Evolutionary conservation across 1,140 invertebrate genomes (phyloP), one percentile per base, ranked within the genome.

Genomic region (Linepithema humile): DNA sequence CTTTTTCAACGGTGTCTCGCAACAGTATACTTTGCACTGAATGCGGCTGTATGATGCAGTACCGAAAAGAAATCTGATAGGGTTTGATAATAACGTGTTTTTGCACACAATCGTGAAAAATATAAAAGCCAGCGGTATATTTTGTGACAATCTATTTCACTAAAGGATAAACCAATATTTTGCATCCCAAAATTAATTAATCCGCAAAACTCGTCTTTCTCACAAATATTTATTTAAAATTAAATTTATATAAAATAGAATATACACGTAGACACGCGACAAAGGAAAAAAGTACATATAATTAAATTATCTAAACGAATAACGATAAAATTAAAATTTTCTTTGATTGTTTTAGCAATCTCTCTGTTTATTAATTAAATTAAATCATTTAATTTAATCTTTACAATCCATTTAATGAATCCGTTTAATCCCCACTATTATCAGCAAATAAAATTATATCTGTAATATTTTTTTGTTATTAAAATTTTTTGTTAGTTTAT

Each of bases 21-120:
- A 29, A 55, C 64, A 35, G 12, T 15, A 23, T 67, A 70, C 64
- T 70, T 80, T 70, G 35, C 70, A 70, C 69, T 69, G 64, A 70
- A 57, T 80, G 64, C 48, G 48, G 45, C 50, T 40, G 48, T 80
- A 80, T 17, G 17, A 57, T 40, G 64, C 35, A 69, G 3, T 17
- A 35, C 23, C 35, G 50, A 80, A 69, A 69, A 64, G 48, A 80
- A 80, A 80, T 70, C 48, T 35, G 64, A 80, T 80, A 80, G 20
- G 60, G 23, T 80, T 80, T 69, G 60, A 53, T 55, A 64, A 69
- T 70, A 43, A 48, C 26, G 23, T 15, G 72, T 12, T 69, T 23
- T 48, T 12, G 69, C 43, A 35, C 15, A 32, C n/a, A 35, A 48
- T 23, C n/a, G 17, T n/a, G 23, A 35, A 23, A 80, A 69, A 43